Conservation (phyloP, 2,888 invertebrate genomes). For the Catocala nupta region DNA sequence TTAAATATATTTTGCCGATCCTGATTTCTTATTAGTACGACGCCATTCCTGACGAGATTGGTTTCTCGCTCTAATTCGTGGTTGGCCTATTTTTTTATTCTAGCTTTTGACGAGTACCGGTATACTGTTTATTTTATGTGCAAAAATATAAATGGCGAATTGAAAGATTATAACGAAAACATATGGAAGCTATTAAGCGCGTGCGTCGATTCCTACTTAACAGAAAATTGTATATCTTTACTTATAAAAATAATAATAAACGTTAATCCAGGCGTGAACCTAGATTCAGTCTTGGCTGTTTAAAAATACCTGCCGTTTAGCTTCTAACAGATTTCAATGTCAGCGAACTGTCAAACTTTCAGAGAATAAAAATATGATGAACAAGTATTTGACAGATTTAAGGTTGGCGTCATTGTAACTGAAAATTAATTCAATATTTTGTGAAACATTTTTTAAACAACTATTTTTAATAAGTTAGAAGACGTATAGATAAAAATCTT, state of each 20-base stretch:
- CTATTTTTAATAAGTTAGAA: too few species aligned
- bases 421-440: too few species aligned
- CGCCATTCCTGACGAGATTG: background rate
- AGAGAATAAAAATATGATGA: slow-evolving; percentile 4
- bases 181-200: slow-evolving; percentile 36
- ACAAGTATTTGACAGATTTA: slow-evolving; percentile 1
- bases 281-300: background rate
- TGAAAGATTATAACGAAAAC: slow-evolving; percentile 27
- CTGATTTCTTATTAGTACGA: too few species aligned
- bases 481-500: too few species aligned
- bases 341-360: background rate
- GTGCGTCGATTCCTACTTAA: slow-evolving; percentile 25
- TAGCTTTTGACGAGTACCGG: slow-evolving; percentile 29
- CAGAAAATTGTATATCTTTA: slow-evolving; percentile 24
- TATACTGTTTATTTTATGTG: slow-evolving; percentile 38
- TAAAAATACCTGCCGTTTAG: too few species aligned
- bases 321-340: background rate
- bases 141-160: slow-evolving; percentile 27
- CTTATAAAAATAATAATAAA: slow-evolving; percentile 19
- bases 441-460: too few species aligned
- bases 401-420: too few species aligned
- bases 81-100: slow-evolving; percentile 36
- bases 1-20: too few species aligned
- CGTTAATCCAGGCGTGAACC: slow-evolving; percentile 34
- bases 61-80: background rate